phyloP scores from a whole-genome alignment of 2,888 invertebrate genomes.

The Physocephala rufipes region DNA sequence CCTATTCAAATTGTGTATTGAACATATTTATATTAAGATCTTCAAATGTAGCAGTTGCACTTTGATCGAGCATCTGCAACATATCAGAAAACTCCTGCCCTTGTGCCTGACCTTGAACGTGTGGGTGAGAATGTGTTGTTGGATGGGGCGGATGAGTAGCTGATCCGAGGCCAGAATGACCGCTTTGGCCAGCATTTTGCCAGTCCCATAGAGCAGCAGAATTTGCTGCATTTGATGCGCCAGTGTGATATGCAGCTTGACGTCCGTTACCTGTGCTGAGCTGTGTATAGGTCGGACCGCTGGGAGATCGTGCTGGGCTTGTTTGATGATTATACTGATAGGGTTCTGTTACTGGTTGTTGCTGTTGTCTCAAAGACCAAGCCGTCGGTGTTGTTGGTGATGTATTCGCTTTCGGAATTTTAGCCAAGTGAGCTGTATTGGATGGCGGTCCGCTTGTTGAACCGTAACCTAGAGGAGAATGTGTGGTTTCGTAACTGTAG shows the following conservation, averaged over 20 bases:
- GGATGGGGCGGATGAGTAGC: constrained; percentile 65
- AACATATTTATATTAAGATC: constrained; percentile 91
- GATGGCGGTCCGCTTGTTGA: constrained; percentile 68
- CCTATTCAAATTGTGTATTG: constrained; percentile 79
- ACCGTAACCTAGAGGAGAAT: constrained; percentile 69
- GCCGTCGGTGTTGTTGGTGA: constrained; percentile 74
- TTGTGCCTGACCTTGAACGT: constrained; percentile 70
- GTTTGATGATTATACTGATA: constrained; percentile 75
- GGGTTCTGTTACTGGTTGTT: constrained; percentile 72
- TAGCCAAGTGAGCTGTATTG: constrained; percentile 69
- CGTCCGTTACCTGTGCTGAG: constrained; percentile 74
- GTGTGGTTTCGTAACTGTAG: constrained; percentile 78
- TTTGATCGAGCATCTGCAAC: constrained; percentile 91
- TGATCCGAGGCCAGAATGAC: constrained; percentile 63
- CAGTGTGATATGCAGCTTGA: constrained; percentile 68
- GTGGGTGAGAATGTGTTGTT: constrained; percentile 60
- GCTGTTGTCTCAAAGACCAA: constrained; percentile 58
- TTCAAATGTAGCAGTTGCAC: constrained; percentile 84
- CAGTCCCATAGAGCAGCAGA: constrained; percentile 77
- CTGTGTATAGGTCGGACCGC: constrained; percentile 84
- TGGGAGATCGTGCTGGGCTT: constrained; percentile 85
- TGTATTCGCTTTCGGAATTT: constrained; percentile 75
- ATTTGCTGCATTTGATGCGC: constrained; percentile 49
- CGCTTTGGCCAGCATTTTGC: constrained; percentile 69
- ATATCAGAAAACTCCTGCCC: constrained; percentile 89